Evolutionary conservation across 2,888 invertebrate genomes (phyloP), one percentile per base, ranked within the genome.

Genomic region (Euspilapteryx auroguttella): DNA sequence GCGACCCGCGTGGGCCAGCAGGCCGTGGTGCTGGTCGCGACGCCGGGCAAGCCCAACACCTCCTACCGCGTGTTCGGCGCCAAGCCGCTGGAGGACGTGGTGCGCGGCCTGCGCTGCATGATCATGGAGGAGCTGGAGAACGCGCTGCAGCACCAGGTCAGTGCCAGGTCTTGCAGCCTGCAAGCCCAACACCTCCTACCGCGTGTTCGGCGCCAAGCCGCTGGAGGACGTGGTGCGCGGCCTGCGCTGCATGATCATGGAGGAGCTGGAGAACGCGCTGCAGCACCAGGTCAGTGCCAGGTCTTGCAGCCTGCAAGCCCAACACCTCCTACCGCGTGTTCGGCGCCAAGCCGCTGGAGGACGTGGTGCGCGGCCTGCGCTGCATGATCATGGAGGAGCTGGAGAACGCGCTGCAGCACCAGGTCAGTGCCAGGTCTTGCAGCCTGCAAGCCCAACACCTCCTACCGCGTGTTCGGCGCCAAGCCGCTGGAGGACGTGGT

Each of bases 1-100:
- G 94, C 95, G 32, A 95, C 95, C 1, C 81, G 96, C 42, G 96
- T 97, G 30, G 97, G 97, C 1, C 96, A 97, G 56, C 97, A 97
- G 64, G 97, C 97, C 1, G 87, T 97, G 30, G 95, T 97, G 27
- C 76, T 97, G 49, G 94, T 96, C 32, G 95, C 95, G 27, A 96
- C 95, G 13, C 96, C 97, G 1, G 95, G 96, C 27, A 95, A 96
- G 71, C 91, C 94, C 39, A 92, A 91, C 69, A 93, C 94, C 32
- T 93, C 94, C 55, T 97, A 94, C 73, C 93, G 95, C 66, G 95
- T 95, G 40, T 96, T 96, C 59, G 92, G 96, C 12, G 96, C 96
- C 35, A 96, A 96, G 66, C 97, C 97, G 7, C 75, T 97, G 12
- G 96, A 97, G 71, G 94, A 93, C 79, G 95, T 97, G 38, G 92